Evolutionary conservation across 2,113 vertebrate species (phyloP).

Genomic region (Menidia beryllina): DNA sequence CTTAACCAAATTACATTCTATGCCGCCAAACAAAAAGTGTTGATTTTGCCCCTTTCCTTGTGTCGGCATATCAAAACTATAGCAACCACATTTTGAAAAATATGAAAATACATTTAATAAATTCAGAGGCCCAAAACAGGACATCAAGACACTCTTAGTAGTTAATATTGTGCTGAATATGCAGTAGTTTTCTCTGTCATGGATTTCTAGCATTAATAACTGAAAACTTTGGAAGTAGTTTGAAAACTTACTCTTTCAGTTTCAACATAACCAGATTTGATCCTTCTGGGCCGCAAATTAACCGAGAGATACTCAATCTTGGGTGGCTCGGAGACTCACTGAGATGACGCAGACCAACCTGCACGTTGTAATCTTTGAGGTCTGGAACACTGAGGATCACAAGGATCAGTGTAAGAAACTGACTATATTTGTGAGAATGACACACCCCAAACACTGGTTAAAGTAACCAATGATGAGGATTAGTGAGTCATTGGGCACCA

Average conservation of each 20-base stretch:
- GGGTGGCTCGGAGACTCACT: constrained; percentile 84
- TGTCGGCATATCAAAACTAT: no score
- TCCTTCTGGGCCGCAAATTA: constrained; percentile 92
- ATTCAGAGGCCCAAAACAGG: no score
- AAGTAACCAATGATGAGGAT: not conserved
- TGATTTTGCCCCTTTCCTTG: no score
- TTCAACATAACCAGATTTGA: constrained; percentile 94
- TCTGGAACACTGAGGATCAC: constrained; percentile 86
- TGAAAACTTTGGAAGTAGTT: not conserved
- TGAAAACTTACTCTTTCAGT: constrained; percentile 80
- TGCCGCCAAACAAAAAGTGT: no score
- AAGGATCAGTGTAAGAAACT: constrained; percentile 18
- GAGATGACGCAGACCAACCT: constrained; percentile 91
- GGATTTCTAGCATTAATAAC: not conserved
- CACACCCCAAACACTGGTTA: not conserved
- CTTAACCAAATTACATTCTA: not conserved
- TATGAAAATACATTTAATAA: no score
- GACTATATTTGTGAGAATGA: not conserved
- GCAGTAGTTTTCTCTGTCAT: no score
- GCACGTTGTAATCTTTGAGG: constrained; percentile 91
- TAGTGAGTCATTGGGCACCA: not conserved
- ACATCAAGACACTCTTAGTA: not conserved
- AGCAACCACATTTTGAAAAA: no score
- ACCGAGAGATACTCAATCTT: constrained; percentile 87
- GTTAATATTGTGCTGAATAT: not conserved